Conservation (phyloP, 2,113 vertebrate species). For the Oriolus oriolus region DNA sequence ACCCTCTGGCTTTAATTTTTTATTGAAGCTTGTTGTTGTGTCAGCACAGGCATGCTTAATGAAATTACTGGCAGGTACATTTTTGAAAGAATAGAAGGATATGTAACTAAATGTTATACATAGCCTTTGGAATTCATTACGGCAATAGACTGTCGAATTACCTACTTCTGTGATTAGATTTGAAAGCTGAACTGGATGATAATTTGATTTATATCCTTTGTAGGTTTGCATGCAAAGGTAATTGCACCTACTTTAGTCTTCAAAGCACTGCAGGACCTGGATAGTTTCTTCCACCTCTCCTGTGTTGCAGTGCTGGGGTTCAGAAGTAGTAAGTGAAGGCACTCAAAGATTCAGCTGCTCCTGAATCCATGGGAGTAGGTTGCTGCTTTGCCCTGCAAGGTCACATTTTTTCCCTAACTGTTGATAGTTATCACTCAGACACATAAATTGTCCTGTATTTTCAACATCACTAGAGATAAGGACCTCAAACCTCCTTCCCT, state of each 20-base stretch:
- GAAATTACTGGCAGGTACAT: not conserved
- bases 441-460: not conserved
- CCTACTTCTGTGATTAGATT: not conserved
- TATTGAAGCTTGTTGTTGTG: not conserved
- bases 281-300: not conserved
- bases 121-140: not conserved
- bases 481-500: not conserved
- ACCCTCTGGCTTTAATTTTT: not conserved
- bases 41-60: not conserved
- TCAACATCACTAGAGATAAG: not conserved
- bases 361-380: not conserved
- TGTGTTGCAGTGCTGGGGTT: not conserved
- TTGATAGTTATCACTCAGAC: not conserved
- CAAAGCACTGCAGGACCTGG: not conserved
- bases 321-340: not conserved
- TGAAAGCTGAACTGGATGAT: not conserved
- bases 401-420: not conserved
- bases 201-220: not conserved
- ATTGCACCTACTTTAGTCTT: not conserved
- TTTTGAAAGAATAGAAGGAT: not conserved
- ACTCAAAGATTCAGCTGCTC: not conserved
- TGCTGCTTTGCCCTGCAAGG: not conserved
- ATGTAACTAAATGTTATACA: not conserved
- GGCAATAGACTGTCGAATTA: not conserved
- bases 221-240: not conserved